These are phyloP conservation scores for Sturnus vulgaris DNA, from an alignment of 2,113 vertebrate genomes.

Conservation along the genomic window DNA sequence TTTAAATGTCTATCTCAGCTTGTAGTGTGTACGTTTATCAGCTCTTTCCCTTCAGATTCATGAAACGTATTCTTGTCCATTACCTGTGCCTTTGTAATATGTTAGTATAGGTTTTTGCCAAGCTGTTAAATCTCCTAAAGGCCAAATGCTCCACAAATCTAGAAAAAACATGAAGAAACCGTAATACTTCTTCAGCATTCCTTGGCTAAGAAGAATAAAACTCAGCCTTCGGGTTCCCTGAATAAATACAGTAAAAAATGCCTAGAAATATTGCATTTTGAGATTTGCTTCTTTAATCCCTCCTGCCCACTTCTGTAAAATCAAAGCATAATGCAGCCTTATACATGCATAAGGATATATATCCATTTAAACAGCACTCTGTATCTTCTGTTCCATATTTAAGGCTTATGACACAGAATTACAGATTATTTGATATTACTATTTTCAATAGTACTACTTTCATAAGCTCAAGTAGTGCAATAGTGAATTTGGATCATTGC, in stretches of 20 bases:
- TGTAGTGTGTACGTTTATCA: not conserved
- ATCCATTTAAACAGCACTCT: not conserved
- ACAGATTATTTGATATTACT: not conserved
- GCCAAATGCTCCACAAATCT: not conserved
- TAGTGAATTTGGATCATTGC: not conserved
- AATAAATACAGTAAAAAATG: not conserved
- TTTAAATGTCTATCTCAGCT: not conserved
- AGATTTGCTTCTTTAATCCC: not conserved
- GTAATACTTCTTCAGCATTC: not conserved
- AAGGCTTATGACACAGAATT: not conserved
- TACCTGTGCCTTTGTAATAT: not conserved
- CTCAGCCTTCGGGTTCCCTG: not conserved
- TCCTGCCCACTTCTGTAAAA: not conserved
- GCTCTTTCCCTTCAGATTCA: not conserved
- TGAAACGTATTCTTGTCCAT: not conserved
- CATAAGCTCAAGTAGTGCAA: not conserved
- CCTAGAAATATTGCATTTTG: not conserved
- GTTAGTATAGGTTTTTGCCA: conserved; percentile 19
- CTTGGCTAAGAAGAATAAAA: not conserved
- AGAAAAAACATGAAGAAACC: not conserved
- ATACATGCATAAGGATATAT: not conserved
- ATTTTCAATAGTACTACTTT: not conserved
- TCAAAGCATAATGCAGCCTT: not conserved
- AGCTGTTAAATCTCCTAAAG: not conserved
- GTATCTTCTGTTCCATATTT: not conserved